Evolutionary conservation across 2,888 invertebrate species (phyloP), one percentile per base, ranked within the genome.

Genomic region (Ligdia adustata): DNA sequence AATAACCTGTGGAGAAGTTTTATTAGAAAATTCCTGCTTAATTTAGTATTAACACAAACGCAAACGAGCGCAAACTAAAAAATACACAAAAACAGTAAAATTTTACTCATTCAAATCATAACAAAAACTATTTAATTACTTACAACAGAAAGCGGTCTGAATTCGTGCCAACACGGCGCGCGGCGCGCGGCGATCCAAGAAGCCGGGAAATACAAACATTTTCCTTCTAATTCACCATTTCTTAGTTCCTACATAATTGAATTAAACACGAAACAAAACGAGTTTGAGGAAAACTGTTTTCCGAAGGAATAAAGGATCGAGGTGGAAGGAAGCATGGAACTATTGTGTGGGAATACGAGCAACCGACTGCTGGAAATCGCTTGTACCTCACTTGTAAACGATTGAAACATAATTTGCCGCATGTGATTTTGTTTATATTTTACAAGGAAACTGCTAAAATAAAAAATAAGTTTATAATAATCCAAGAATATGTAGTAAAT

Each of bases 191-290:
- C 22, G 22, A 27, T 29, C 26, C 22, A 6, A 40, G 40, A 48
- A 47, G 39, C 49, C 44, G 44, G 48, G 40, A 39, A 43, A 35
- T 24, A 38, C 41, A 41, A 41, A 47, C 41, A 41, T 41, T 40
- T 46, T n/a, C 35, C 18, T 42, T 52, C 47, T 52, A 48, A 43
- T 45, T 39, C 51, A 9, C 45, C 9, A 16, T 54, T 48, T 48
- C 48, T 58, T 52, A 53, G 52, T 51, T 52, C 31, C 43, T 18
- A 32, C 18, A 51, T 58, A 47, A 55, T 58, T 58, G 52, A 48
- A 55, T 53, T 38, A 44, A 39, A 44, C 50, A 44, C 44, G 41
- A 34, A 50, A 48, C 52, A 53, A 53, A 53, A 46, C 46, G 31
- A 33, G 40, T 45, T 44, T 42, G 40, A 26, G 40, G 39, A 43